Base-by-base conservation (phyloP, 1,140 invertebrate species). In the Macrobrachium rosenbergii region DNA sequence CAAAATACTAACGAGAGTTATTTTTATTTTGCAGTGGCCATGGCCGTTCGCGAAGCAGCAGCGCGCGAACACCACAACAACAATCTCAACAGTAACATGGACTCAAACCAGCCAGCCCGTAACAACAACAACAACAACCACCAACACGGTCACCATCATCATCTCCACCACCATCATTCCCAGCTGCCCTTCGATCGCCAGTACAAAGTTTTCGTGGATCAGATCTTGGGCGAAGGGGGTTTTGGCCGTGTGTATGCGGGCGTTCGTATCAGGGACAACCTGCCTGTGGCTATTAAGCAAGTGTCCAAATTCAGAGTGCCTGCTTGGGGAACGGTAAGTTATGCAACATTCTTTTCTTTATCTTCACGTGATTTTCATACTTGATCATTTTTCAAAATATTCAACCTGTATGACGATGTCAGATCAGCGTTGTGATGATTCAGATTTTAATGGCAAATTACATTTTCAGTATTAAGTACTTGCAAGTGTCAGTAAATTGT, bases 241-340 rank as follows among this genome's bases (percentile, higher is more conserved):
- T 94, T 94, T 90, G 94, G 94, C 2, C 93, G 92, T 52, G 94
- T 94, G 58, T 94, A 94, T 90, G 90, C 92, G 81, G 94, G 93
- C 43, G 90, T 90, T 45, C 90, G 94, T 63, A 91, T 91, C 67
- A 91, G 90, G 75, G 93, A 94, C 90, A 91, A 92, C 64, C 90
- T 92, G 78, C 91, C 94, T 91, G 94, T 94, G 77, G 94, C 95
- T 17, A 93, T 95, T 77, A 95, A 95, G 91, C 93, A 93, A 88
- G 93, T 95, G 37, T 90, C 91, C 52, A 94, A 94, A 90, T 90
- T 92, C 78, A 94, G 94, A 92, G 93, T 95, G 14, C 93, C 93
- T 73, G 93, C 94, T 75, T 95, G 94, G 94, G 93, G 92, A 83
- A 91, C 92, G 92, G 94, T 94, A 90, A 92, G 92, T 90, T 69